Evolutionary conservation across 1,140 invertebrate genomes (phyloP).

Genomic region (Lycorma delicatula): DNA sequence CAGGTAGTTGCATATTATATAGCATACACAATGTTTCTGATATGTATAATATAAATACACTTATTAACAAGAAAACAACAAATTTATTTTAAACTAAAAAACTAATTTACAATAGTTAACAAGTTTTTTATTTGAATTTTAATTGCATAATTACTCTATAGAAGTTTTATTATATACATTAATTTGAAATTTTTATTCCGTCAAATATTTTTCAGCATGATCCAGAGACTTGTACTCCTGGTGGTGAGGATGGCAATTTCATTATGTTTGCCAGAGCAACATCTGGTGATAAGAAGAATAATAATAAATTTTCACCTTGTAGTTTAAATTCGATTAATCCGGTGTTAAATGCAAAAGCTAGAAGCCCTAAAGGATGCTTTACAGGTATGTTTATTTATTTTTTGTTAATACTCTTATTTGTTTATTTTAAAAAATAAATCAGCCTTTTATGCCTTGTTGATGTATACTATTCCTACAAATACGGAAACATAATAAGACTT

Average conservation of each 20-base stretch:
- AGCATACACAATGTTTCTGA: too few species aligned
- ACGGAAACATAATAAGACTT: too few species aligned
- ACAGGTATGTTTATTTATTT: too few species aligned
- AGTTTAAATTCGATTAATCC: conserved; percentile 92
- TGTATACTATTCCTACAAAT: too few species aligned
- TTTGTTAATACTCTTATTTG: too few species aligned
- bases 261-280: conserved; percentile 97
- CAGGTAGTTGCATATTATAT: too few species aligned
- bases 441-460: too few species aligned
- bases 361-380: conserved; percentile 84
- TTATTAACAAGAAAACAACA: too few species aligned
- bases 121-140: background rate
- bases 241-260: conserved; percentile 91
- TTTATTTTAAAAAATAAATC: too few species aligned
- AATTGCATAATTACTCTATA: background rate
- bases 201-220: conserved; percentile 67
- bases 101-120: background rate
- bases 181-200: too few species aligned
- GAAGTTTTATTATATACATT: background rate
- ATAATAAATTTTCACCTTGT: conserved; percentile 60
- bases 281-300: conserved; percentile 92
- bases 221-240: conserved; percentile 83
- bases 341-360: conserved; percentile 85
- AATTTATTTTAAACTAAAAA: too few species aligned
- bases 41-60: too few species aligned